Percentiles rank a stretch among this genome's conserved stretches.
phyloP scores from a whole-genome alignment of 2,888 invertebrate species.

The Resseliella maxima region DNA sequence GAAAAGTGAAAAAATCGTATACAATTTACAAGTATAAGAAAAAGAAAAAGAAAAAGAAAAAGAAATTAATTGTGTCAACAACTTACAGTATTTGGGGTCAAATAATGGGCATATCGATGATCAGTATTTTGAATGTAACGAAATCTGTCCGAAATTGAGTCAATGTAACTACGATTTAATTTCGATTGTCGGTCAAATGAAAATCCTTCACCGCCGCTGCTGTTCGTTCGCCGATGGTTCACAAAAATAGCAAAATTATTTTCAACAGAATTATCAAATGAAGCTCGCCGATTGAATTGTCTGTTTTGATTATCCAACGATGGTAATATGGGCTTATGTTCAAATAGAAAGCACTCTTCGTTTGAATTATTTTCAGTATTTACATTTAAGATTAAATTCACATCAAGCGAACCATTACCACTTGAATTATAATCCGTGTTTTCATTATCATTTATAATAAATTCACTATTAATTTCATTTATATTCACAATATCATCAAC shows the following conservation, averaged over 20 bases:
- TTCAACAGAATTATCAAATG: constrained; percentile 22
- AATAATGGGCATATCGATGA: constrained; percentile 53
- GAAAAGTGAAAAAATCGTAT: no score
- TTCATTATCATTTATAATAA: not conserved
- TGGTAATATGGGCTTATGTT: constrained; percentile 30
- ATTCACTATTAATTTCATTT: not conserved
- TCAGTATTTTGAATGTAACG: constrained; percentile 39
- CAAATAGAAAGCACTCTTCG: constrained; percentile 2
- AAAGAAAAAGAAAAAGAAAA: no score
- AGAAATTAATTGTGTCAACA: not conserved
- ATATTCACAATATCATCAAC: not conserved
- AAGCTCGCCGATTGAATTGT: not conserved
- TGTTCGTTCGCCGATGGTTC: constrained; percentile 11
- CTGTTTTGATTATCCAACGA: not conserved
- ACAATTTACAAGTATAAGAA: no score
- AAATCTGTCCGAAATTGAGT: constrained; percentile 23
- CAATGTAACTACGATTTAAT: constrained; percentile 51
- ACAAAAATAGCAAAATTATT: not conserved
- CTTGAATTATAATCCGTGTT: not conserved
- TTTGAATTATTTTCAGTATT: not conserved
- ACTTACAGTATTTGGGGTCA: constrained; percentile 42
- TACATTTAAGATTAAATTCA: not conserved
- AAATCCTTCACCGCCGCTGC: not conserved
- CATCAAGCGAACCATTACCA: not conserved
- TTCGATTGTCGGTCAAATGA: constrained; percentile 11